Conservation (phyloP, 37 sponge, comb jelly and placozoan genomes). For the Beroe forskalii region DNA sequence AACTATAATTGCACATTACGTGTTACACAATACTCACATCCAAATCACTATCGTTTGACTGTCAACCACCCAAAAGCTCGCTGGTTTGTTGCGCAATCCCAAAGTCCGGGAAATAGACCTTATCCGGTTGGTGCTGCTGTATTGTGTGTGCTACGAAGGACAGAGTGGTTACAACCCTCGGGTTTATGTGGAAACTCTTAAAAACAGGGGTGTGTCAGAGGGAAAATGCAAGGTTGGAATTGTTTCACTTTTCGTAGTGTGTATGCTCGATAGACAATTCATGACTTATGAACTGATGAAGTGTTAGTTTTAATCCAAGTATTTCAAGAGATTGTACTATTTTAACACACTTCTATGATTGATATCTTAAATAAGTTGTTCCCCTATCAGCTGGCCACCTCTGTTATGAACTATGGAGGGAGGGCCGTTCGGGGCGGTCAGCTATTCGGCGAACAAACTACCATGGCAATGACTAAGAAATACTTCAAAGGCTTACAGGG, state of each 20-base stretch:
- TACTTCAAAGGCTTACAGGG: conserved; percentile 86
- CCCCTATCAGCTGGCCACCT: conserved; percentile 75
- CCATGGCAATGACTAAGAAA: conserved; percentile 74
- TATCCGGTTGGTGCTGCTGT: conserved; percentile 79
- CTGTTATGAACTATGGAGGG: conserved; percentile 76
- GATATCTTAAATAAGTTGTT: too few species aligned
- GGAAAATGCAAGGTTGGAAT: conserved; percentile 67
- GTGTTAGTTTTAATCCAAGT: too few species aligned
- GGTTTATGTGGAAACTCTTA: conserved; percentile 39
- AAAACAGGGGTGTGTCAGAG: conserved; percentile 69
- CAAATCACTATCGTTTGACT: too few species aligned
- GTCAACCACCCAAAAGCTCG: too few species aligned
- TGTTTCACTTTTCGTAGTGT: too few species aligned
- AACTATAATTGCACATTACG: too few species aligned
- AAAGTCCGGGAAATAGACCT: conserved; percentile 70
- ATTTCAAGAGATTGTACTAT: too few species aligned
- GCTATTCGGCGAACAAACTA: conserved; percentile 77
- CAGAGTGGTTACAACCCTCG: conserved; percentile 64
- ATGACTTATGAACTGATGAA: too few species aligned
- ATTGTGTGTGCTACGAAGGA: conserved; percentile 79
- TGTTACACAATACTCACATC: too few species aligned
- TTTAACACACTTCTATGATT: too few species aligned
- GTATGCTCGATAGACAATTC: too few species aligned
- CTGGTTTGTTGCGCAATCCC: conserved; percentile 69
- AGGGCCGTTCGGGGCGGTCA: conserved; percentile 70